Percentiles rank a stretch among this genome's conserved stretches.
Evolutionary conservation across 2,113 vertebrate genomes (phyloP).

Genomic region (Cheilinus undulatus): DNA sequence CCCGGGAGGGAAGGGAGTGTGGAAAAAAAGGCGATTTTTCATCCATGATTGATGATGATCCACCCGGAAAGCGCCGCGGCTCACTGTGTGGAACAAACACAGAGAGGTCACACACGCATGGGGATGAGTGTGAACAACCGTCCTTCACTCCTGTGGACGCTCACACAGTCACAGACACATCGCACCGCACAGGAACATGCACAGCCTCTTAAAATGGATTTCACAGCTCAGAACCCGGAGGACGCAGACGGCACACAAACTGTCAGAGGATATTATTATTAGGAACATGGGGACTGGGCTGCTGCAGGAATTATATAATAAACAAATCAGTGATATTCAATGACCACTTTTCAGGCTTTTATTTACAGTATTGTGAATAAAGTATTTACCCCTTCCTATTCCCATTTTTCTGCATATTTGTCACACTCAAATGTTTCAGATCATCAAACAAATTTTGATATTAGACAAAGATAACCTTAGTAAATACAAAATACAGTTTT

Average conservation of each 20-base stretch:
- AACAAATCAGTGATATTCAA: no score
- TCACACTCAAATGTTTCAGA: no score
- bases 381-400: no score
- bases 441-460: no score
- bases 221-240: slow-evolving; percentile 8
- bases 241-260: not conserved
- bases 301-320: no score
- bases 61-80: slow-evolving; percentile 34
- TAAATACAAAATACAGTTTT: no score
- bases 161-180: slow-evolving; percentile 7
- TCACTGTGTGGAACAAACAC: slow-evolving; percentile 59
- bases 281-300: no score
- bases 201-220: slow-evolving; percentile 12
- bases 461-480: no score
- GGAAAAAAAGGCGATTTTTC: slow-evolving; percentile 35
- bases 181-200: slow-evolving; percentile 15
- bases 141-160: slow-evolving; percentile 19
- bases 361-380: no score
- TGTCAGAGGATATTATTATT: not conserved
- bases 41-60: slow-evolving; percentile 77
- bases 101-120: slow-evolving; percentile 47
- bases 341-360: no score
- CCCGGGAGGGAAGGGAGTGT: slow-evolving; percentile 43
- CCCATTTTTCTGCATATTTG: no score
- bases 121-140: slow-evolving; percentile 45